A percentile compares a stretch with the other conserved stretches of the same genome.
These are phyloP conservation scores for Lycocerus yunnanus DNA, from an alignment of 2,888 invertebrate genomes.

Conservation along the genomic window DNA sequence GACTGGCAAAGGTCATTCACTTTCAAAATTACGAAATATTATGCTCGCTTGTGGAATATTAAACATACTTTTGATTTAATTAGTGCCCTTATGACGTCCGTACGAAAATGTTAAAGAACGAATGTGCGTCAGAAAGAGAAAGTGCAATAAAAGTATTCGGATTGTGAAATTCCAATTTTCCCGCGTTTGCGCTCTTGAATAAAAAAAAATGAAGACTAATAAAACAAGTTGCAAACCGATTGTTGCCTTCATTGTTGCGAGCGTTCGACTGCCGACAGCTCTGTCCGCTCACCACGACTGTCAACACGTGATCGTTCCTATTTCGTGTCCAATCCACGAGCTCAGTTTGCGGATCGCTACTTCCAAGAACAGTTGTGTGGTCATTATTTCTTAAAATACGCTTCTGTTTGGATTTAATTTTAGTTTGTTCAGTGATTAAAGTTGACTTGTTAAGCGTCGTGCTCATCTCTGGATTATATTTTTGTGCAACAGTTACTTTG, in stretches of 20 bases:
- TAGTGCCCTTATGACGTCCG: neutral
- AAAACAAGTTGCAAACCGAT: neutral
- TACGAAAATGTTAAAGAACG: neutral
- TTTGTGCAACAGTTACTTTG: neutral
- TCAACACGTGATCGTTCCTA: conserved; percentile 22
- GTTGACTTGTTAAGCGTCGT: neutral
- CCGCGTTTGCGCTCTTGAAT: neutral
- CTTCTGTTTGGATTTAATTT: conserved; percentile 35
- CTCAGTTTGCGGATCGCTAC: conserved; percentile 28
- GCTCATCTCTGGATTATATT: neutral
- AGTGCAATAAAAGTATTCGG: neutral
- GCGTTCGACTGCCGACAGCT: neutral
- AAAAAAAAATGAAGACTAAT: neutral
- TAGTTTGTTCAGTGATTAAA: conserved; percentile 5
- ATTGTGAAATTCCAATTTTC: neutral
- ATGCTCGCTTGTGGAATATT: neutral
- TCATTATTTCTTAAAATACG: conserved; percentile 52
- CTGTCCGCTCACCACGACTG: conserved; percentile 10
- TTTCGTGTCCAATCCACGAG: conserved; percentile 16
- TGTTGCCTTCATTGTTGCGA: neutral
- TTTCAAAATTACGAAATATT: neutral
- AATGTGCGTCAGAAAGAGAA: neutral
- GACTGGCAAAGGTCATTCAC: neutral
- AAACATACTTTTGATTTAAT: neutral
- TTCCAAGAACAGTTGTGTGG: conserved; percentile 49